phyloP scores from a whole-genome alignment of 2,888 invertebrate genomes.

The Tenthredo livida region DNA sequence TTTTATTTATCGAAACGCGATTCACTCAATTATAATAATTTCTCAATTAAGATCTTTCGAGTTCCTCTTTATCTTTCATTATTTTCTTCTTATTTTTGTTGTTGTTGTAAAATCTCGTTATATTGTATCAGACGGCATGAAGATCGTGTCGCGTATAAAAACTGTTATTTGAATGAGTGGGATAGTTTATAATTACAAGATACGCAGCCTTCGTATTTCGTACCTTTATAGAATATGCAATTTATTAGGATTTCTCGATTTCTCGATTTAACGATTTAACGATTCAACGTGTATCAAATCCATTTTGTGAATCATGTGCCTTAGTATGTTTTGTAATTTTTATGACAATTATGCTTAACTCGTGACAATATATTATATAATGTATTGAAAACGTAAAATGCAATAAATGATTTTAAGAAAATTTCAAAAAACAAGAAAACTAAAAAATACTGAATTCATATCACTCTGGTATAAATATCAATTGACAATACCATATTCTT shows the following conservation, averaged over 20 bases:
- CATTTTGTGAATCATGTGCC: constrained; percentile 52
- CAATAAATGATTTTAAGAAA: constrained; percentile 51
- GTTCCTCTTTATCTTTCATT: not conserved
- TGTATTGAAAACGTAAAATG: constrained; percentile 45
- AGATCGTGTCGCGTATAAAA: constrained; percentile 32
- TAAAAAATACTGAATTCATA: constrained; percentile 21
- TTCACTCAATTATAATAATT: constrained; percentile 40
- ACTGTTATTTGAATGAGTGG: constrained; percentile 51
- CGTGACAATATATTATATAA: constrained; percentile 30
- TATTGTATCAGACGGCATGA: constrained; percentile 16
- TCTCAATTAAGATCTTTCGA: constrained; percentile 15
- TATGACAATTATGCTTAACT: constrained; percentile 44
- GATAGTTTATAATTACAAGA: constrained; percentile 47
- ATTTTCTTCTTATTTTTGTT: constrained; percentile 2
- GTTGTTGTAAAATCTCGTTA: constrained; percentile 43
- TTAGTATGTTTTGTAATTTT: constrained; percentile 53
- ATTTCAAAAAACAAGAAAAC: constrained; percentile 57
- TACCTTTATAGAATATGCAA: constrained; percentile 45
- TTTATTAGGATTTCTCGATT: constrained; percentile 42
- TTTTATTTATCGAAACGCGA: constrained; percentile 44
- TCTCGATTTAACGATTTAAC: constrained; percentile 30
- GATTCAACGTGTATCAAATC: constrained; percentile 27
- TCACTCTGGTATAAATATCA: constrained; percentile 50
- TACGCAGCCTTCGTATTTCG: constrained; percentile 52
- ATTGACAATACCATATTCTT: constrained; percentile 69